Evolutionary conservation across 2,888 invertebrate genomes (phyloP).

Genomic region (Fragum whitleyi): DNA sequence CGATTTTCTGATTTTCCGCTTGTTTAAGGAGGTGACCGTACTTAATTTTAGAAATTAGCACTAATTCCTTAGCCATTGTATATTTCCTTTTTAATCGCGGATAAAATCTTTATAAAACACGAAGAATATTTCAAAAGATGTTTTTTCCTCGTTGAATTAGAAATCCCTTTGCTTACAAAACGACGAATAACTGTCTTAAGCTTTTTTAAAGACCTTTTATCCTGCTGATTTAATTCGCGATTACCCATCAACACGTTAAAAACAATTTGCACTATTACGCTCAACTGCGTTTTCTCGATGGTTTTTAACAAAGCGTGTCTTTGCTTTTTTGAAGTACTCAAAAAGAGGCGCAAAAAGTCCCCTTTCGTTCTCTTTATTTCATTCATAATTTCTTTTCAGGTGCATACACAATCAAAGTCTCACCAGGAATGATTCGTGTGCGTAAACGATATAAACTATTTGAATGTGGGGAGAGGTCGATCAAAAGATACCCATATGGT

Average conservation of each 20-base stretch:
- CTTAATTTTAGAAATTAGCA: slow-evolving; percentile 45
- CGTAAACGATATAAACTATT: slow-evolving; percentile 35
- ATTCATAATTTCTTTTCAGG: slow-evolving; percentile 30
- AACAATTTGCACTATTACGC: slow-evolving; percentile 39
- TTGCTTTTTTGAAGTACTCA: slow-evolving; percentile 34
- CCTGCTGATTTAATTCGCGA: background rate
- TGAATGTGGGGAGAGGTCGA: slow-evolving; percentile 43
- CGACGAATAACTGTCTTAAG: slow-evolving; percentile 37
- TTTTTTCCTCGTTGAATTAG: slow-evolving; percentile 22
- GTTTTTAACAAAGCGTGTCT: slow-evolving; percentile 37
- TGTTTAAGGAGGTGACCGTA: slow-evolving; percentile 41
- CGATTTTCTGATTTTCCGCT: slow-evolving; percentile 1
- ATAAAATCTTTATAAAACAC: slow-evolving; percentile 32
- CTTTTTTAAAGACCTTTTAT: slow-evolving; percentile 28
- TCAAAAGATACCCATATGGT: slow-evolving; percentile 34
- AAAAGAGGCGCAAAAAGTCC: slow-evolving; percentile 36
- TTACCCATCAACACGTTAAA: slow-evolving; percentile 28
- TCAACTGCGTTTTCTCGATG: slow-evolving; percentile 34
- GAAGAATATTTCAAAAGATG: slow-evolving; percentile 35
- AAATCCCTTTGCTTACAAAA: slow-evolving; percentile 29
- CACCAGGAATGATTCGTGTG: slow-evolving; percentile 46
- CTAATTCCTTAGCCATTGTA: slow-evolving; percentile 47
- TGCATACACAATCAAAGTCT: slow-evolving; percentile 43
- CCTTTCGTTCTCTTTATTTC: too few species aligned
- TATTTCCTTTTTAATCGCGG: slow-evolving; percentile 18